Evolutionary conservation across 2,113 vertebrate genomes (phyloP), one percentile per base, ranked within the genome.

Genomic region (Hippocampus abdominalis): DNA sequence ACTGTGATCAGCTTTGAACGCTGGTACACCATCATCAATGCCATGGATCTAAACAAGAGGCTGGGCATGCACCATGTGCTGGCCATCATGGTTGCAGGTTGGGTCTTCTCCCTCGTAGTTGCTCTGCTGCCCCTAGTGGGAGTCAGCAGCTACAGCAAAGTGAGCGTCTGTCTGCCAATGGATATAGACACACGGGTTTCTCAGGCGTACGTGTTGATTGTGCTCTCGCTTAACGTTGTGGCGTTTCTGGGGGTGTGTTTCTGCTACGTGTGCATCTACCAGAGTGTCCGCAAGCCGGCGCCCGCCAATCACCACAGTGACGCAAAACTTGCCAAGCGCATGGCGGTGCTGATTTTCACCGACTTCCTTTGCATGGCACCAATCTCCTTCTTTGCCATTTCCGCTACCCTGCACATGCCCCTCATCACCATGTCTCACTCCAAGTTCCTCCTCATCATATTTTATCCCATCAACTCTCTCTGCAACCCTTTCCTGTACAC

Each of bases 81-180:
- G 1, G 80, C 79, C 0, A 92, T 96, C 53, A 96, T 98, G 95
- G 91, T 84, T 0, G 92, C 79, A 0, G 95, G 95, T 12, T 98
- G 96, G 96, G 62, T 84, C 0, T 94, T 96, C 79, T 93, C 95
- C 40, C 64, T 94, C 3, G 62, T 94, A 6, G 92, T 94, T 0
- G 95, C 94, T 0, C n/a, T 83, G 48, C 83, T 98, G 81, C 96
- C 96, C 2, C 91, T 98, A 3, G 20, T 95, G 3, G 95, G 96
- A 1, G 90, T 98, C 79, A 98, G 95, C 90, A 96, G 86, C 54
- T 96, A 97, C 89, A 93, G 91, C 88, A 96, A 96, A 81, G 95
- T 98, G 81, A 96, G 95, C 87, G 97, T 97, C 71, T 98, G 95
- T 53, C 88, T 98, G 64, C 96, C 96, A n/a, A 96, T 97, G 96